Evolutionary conservation across 1,140 invertebrate species (phyloP).

Genomic region (Idris sp.): DNA sequence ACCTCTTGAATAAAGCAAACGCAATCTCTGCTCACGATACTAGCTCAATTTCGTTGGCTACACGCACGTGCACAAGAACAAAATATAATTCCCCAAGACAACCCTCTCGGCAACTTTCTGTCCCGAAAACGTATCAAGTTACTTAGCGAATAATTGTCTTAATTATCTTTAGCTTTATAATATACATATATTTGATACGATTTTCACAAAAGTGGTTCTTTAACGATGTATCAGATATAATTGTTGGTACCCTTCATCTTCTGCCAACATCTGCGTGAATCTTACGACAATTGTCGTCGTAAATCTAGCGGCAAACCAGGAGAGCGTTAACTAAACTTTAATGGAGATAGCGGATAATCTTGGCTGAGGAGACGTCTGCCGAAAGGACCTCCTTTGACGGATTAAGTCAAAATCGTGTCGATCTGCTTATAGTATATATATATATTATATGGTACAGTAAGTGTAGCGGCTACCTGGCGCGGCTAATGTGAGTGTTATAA

Average conservation of each 20-base stretch:
- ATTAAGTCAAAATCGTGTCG: conserved; percentile 76
- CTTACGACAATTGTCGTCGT: conserved; percentile 27
- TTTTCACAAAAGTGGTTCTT: too few relatives aligned
- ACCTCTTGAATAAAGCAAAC: conserved; percentile 74
- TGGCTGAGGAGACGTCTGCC: conserved; percentile 43
- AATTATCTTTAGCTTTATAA: conserved; percentile 33
- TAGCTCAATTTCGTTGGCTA: conserved; percentile 59
- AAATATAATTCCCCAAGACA: too few relatives aligned
- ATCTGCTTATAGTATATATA: too few relatives aligned
- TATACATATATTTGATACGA: too few relatives aligned
- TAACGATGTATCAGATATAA: too few relatives aligned
- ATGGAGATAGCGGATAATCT: conserved; percentile 78
- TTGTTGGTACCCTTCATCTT: conserved; percentile 37
- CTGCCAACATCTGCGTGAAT: conserved; percentile 47
- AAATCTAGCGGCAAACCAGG: conserved; percentile 63
- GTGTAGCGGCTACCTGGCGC: conserved; percentile 63
- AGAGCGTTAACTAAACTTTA: conserved; percentile 78
- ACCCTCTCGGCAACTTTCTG: too few relatives aligned
- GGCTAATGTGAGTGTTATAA: conserved; percentile 69
- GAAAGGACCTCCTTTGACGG: conserved; percentile 77
- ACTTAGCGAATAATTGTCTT: conserved; percentile 39
- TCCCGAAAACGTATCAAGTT: conserved; percentile 43
- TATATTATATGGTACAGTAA: too few relatives aligned
- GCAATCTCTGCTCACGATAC: conserved; percentile 69
- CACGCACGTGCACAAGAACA: conserved; percentile 59